Evolutionary conservation across 2,113 vertebrate species (phyloP), one percentile per base, ranked within the genome.

Genomic region (Cyprinodon variegatus): DNA sequence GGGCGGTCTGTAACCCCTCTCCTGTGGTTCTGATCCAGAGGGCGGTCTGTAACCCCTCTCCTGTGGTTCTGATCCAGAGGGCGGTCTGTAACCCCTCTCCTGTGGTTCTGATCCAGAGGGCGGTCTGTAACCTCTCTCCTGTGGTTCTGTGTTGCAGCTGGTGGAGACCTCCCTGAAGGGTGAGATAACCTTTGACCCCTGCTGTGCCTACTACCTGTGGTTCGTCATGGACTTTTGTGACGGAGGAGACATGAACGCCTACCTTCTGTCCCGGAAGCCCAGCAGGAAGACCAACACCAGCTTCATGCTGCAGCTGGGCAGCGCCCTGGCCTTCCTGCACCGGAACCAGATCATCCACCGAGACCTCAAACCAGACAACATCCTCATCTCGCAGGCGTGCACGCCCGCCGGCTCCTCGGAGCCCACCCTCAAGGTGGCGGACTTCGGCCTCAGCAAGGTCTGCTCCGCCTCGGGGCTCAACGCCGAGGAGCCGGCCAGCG

Each of bases 191-290:
- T 99, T 98, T 87, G 96, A 99, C 91, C 96, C 96, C 45, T 95
- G 94, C 90, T 96, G 96, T 86, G 95, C 97, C 90, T 98, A 98
- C 88, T 98, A 99, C 91, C 91, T 99, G 90, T 99, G 98, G 98
- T 98, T 99, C 53, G 97, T 99, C 72, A 99, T 96, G 95, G 98
- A 99, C 95, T 99, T 99, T 94, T 99, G 98, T 50, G 97, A 99
- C 0, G 98, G 98, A 8, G 98, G 98, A 0, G 98, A 99, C 86
- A 98, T 99, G 97, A 99, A 99, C 5, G 96, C 97, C 65, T 99
- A 99, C 83, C 91, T 99, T 37, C 87, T 99, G 72, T 97, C 97
- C 9, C 95, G 97, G 64, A 99, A 98, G 81, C 97, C 97, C 0
- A 98, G 92, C 86, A 96, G 97, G 65, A 97, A 94, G 92, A 99